These are phyloP conservation scores for Alces alces DNA, from an alignment of 2,113 vertebrate genomes.

Conservation along the genomic window DNA sequence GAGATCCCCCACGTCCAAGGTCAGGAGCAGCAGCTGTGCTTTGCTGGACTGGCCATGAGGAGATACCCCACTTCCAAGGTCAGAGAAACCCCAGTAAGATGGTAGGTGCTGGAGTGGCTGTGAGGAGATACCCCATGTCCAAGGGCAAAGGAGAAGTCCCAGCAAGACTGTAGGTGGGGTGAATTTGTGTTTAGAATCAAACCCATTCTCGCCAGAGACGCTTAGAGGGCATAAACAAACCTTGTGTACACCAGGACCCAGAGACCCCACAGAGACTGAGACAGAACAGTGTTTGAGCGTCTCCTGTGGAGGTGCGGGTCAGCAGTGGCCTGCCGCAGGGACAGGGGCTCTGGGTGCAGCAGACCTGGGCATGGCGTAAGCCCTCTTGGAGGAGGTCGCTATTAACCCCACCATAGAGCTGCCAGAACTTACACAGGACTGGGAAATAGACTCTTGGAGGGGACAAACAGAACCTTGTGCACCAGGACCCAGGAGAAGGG, in stretches of 20 bases:
- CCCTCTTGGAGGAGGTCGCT: neutral
- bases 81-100: neutral
- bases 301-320: neutral
- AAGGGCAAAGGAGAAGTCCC: neutral
- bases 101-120: neutral
- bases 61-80: neutral
- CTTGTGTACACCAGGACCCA: neutral
- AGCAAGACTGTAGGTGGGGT: neutral
- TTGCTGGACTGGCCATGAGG: neutral
- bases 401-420: neutral
- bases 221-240: neutral
- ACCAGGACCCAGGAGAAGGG: neutral
- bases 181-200: neutral
- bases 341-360: neutral
- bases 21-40: rapidly evolving
- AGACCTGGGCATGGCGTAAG: neutral
- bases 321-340: neutral
- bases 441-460: neutral
- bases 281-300: neutral
- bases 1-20: neutral
- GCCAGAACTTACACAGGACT: neutral
- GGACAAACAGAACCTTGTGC: neutral
- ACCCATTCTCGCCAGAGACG: neutral
- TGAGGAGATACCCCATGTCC: neutral
- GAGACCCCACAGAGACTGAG: neutral